Evolutionary conservation across 2,888 invertebrate genomes (phyloP).

Genomic region (Congeria kusceri): DNA sequence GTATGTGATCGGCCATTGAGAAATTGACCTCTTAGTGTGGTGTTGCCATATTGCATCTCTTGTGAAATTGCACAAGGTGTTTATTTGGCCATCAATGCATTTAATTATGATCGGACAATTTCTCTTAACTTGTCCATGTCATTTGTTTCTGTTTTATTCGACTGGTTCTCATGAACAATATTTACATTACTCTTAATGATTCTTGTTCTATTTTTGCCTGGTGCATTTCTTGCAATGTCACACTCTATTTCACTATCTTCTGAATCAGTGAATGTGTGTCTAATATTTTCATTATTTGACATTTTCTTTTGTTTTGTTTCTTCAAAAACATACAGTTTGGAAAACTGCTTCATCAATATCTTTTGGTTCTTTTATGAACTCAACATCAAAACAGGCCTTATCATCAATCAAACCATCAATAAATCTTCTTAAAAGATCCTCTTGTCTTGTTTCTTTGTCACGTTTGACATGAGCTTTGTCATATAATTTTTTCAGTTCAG

Average conservation of each 20-base stretch:
- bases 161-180: neutral
- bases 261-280: neutral
- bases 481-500: constrained; percentile 39
- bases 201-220: constrained; percentile 20
- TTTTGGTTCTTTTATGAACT: constrained; percentile 41
- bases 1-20: neutral
- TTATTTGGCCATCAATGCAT: neutral
- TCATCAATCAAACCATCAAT: constrained; percentile 27
- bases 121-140: constrained; percentile 13
- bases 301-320: constrained; percentile 29
- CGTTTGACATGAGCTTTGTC: constrained; percentile 28
- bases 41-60: constrained; percentile 1
- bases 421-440: constrained; percentile 41
- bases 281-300: neutral
- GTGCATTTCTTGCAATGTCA: neutral
- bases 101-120: constrained; percentile 14
- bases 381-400: constrained; percentile 24
- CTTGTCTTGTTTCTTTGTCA: constrained; percentile 35
- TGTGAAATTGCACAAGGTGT: neutral
- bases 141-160: neutral
- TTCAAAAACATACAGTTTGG: constrained; percentile 25
- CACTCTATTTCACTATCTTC: constrained; percentile 5
- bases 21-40: neutral
- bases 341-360: constrained; percentile 39
- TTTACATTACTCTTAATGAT: constrained; percentile 10